Base-by-base conservation (phyloP, 2,888 invertebrate species). In the Parnassius mnemosyne region DNA sequence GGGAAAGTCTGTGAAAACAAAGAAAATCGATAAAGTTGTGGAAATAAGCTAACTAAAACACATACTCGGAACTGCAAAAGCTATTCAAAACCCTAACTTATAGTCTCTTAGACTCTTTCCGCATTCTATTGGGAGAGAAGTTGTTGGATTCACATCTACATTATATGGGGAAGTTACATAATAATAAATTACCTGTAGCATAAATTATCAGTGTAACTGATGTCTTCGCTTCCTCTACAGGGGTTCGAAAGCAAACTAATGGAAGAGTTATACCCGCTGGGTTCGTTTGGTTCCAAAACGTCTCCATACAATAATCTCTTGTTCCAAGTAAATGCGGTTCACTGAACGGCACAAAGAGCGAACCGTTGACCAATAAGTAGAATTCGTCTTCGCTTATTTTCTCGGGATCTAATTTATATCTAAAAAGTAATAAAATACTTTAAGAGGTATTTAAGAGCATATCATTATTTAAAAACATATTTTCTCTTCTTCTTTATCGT, bases 291-390 rank as follows among this genome's bases (percentile, higher is more conserved):
- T 83, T 89, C 77, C 83, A 92, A 68, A 93, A 92, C 0, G 92
- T 81, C 73, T 94, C 94, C 92, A 94, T 93, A 72, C 94, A 94
- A 74, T 92, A 94, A 68, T 93, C 92, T 59, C 85, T 85, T 1
- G 92, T 91, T 10, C 83, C 83, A 49, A 93, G 77, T 71, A 93
- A 78, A n/a, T 77, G 76, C 0, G 91, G 90, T 34, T 80, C 71
- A 53, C 84, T 84, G 69, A 80, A 85, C 0, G 93, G 93, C 13
- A 90, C 89, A 68, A 92, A 92, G 53, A 94, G 81, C 0, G 93
- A 92, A 20, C 94, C 94, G 69, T 94, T 94, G 41, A 86, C 75
- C 66, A 94, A 77, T 46, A 94, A 85, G 72, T 93, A 92, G 75
- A 93, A 93, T 68, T 92, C 92, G 65, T 94, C 94, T 42, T 84